Evolutionary conservation across 2,113 vertebrate species (phyloP).

Genomic region (Rhineura floridana): DNA sequence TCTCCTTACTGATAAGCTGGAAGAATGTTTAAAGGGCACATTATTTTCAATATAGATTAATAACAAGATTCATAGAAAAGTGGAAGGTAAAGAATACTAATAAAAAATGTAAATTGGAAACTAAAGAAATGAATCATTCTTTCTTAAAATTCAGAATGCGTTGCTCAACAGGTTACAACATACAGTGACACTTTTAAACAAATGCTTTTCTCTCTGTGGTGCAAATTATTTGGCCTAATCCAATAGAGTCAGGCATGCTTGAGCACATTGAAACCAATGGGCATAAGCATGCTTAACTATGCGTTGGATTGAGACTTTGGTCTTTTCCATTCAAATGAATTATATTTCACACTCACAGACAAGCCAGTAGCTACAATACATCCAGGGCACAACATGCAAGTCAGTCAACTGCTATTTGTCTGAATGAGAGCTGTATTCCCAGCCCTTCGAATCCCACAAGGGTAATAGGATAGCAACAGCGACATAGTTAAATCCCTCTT

Average conservation of each 20-base stretch:
- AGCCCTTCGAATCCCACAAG: not conserved
- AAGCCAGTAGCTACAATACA: not conserved
- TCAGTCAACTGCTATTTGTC: not conserved
- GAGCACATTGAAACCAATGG: no score
- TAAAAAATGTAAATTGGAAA: not conserved
- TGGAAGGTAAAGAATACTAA: not conserved
- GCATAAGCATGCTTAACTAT: no score
- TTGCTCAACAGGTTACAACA: conserved; percentile 19
- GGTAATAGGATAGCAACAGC: conserved; percentile 24
- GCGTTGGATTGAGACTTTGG: no score
- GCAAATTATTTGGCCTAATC: not conserved
- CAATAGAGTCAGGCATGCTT: no score
- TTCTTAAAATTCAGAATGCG: not conserved
- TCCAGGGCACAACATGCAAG: not conserved
- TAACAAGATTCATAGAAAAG: not conserved
- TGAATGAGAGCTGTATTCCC: not conserved
- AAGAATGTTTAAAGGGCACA: not conserved
- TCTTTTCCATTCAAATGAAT: not conserved
- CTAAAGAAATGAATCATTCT: not conserved
- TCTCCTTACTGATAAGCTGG: not conserved
- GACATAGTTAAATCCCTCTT: conserved; percentile 11
- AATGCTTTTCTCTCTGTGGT: not conserved
- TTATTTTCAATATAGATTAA: not conserved
- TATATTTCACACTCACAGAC: not conserved
- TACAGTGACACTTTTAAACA: not conserved